Conservation (phyloP, 2,888 invertebrate species). For the Ephialtes manifestator region DNA sequence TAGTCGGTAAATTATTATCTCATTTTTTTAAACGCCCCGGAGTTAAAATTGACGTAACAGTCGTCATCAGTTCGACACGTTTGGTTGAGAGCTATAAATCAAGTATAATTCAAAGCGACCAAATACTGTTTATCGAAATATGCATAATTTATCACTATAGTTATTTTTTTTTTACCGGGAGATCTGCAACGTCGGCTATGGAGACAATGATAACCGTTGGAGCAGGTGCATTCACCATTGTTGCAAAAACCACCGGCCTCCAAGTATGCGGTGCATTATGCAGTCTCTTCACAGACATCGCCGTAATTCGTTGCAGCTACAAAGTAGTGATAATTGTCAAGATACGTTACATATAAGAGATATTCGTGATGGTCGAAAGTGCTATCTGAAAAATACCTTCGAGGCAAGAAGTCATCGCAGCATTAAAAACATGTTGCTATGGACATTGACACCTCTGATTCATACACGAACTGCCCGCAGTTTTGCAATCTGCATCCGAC, state of each 20-base stretch:
- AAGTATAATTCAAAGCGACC: background rate
- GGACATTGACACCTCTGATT: conserved; percentile 72
- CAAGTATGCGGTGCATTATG: conserved; percentile 77
- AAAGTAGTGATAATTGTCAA: conserved; percentile 7
- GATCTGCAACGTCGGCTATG: conserved; percentile 77
- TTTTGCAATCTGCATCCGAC: conserved; percentile 69
- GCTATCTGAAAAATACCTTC: conserved; percentile 71
- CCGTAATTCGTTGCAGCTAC: conserved; percentile 74
- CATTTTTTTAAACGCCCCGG: conserved; percentile 74
- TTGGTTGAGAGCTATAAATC: conserved; percentile 72
- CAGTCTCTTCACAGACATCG: conserved; percentile 75
- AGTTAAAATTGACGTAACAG: conserved; percentile 78
- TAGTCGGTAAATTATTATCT: too few species aligned
- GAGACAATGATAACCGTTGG: conserved; percentile 77
- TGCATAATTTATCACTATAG: background rate
- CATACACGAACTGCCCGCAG: conserved; percentile 70
- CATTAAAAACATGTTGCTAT: conserved; percentile 70
- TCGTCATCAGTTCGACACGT: conserved; percentile 74
- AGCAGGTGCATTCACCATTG: too few species aligned
- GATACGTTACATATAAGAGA: background rate
- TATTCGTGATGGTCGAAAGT: background rate
- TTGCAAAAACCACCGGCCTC: conserved; percentile 74
- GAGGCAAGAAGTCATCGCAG: conserved; percentile 76
- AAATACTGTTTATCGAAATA: conserved; percentile 2
- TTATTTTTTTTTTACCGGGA: conserved; percentile 73